Evolutionary conservation across 2,888 invertebrate species (phyloP).

Genomic region (Flexamia atlantica): DNA sequence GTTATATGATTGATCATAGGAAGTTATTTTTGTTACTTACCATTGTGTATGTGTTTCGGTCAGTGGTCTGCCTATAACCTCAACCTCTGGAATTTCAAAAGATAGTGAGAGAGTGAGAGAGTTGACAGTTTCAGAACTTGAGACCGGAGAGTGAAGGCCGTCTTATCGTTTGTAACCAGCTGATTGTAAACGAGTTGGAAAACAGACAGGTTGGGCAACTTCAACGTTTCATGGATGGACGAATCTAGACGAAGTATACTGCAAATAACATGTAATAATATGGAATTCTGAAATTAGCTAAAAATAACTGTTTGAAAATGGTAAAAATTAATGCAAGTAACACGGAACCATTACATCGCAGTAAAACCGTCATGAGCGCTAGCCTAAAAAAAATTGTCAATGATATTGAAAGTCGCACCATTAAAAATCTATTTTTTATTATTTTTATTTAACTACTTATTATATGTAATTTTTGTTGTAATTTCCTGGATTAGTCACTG

Average conservation of each 20-base stretch:
- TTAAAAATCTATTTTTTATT: too few species aligned
- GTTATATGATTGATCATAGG: constrained; percentile 17
- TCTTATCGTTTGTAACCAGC: constrained; percentile 4
- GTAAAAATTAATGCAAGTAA: too few species aligned
- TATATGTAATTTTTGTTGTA: too few species aligned
- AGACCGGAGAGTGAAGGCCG: not conserved
- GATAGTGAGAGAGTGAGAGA: not conserved
- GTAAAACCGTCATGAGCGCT: too few species aligned
- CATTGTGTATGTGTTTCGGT: constrained; percentile 53
- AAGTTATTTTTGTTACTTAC: constrained; percentile 54
- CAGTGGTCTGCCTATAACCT: not conserved
- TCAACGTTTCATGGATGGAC: not conserved
- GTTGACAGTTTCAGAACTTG: constrained; percentile 19
- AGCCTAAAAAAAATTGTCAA: too few species aligned
- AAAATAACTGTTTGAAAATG: too few species aligned
- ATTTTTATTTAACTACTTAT: too few species aligned
- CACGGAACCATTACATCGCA: too few species aligned
- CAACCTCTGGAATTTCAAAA: not conserved
- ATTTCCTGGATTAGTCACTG: too few species aligned
- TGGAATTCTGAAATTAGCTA: too few species aligned
- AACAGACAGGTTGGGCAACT: constrained; percentile 24
- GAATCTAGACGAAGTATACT: not conserved
- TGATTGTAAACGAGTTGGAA: not conserved
- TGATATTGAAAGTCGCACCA: too few species aligned
- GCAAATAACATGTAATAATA: too few species aligned